A percentile compares a stretch with the other conserved stretches of the same genome.
phyloP scores from a whole-genome alignment of 2,797 vertebrate genomes.

The Scomberomorus guttatus region DNA sequence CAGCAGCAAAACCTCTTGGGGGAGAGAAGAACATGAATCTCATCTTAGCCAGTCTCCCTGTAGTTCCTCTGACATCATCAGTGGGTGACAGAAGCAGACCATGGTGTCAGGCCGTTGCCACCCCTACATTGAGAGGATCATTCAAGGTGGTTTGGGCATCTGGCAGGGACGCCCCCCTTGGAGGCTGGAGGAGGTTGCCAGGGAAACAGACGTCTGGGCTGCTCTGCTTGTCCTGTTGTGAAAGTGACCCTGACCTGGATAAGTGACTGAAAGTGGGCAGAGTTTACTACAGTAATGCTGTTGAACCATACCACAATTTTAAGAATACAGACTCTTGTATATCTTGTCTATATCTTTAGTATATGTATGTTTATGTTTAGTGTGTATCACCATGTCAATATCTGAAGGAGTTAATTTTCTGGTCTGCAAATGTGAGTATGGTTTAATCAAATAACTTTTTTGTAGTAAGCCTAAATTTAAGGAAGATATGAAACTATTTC shows the following conservation, averaged over 20 bases:
- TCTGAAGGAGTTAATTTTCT: background rate
- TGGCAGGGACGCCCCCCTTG: slow-evolving; percentile 17
- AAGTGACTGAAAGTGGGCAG: slow-evolving; percentile 12
- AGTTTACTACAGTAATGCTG: background rate
- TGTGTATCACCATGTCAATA: too few species aligned
- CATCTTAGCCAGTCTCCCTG: slow-evolving; percentile 50
- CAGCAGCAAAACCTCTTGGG: slow-evolving; percentile 4
- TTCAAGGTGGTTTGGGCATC: slow-evolving; percentile 39
- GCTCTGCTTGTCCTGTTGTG: slow-evolving; percentile 18
- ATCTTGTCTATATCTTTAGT: too few species aligned
- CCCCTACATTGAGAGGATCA: slow-evolving; percentile 19
- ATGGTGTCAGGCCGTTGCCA: slow-evolving; percentile 26
- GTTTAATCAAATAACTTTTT: background rate
- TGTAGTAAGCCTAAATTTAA: background rate
- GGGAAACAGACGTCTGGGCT: slow-evolving; percentile 32
- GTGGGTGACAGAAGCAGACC: slow-evolving; percentile 35
- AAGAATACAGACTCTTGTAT: too few species aligned
- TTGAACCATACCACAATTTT: too few species aligned
- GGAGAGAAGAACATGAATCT: slow-evolving; percentile 53
- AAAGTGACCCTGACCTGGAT: slow-evolving; percentile 52
- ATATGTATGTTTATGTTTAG: too few species aligned
- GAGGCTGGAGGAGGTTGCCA: slow-evolving; percentile 26
- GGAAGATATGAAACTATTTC: background rate
- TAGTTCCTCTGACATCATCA: slow-evolving; percentile 24
- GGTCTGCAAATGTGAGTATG: too few species aligned